Evolutionary conservation across 2,888 invertebrate genomes (phyloP).

Genomic region (Adineta ricciae): DNA sequence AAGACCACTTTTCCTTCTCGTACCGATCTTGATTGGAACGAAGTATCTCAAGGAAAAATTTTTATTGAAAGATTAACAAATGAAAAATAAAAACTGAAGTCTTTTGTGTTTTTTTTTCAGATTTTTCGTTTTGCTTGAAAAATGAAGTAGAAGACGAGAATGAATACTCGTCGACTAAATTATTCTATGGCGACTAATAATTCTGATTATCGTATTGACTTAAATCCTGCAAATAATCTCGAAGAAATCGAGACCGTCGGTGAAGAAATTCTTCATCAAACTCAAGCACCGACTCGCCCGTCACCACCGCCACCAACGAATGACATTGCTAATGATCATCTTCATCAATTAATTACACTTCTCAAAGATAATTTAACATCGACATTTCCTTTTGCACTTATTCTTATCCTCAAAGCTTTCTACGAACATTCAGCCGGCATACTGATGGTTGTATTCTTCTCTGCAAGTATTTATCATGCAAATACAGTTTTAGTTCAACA

Average conservation of each 20-base stretch:
- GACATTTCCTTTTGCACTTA: constrained; percentile 11
- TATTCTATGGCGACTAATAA: not conserved
- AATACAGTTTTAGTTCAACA: not conserved
- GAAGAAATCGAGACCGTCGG: not conserved
- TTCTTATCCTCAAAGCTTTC: not conserved
- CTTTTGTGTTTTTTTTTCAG: not conserved
- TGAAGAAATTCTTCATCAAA: not conserved
- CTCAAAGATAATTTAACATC: constrained; percentile 16
- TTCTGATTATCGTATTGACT: not conserved
- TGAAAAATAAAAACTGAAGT: not conserved
- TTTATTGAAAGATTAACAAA: not conserved
- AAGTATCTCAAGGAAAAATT: not conserved
- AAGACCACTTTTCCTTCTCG: constrained; percentile 70
- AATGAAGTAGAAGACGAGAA: not conserved
- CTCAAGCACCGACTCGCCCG: not conserved
- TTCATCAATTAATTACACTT: not conserved
- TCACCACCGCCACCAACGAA: no score
- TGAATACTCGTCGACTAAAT: not conserved
- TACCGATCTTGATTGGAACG: constrained; percentile 56
- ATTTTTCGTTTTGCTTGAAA: not conserved
- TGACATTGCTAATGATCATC: not conserved
- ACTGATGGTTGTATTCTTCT: constrained; percentile 12
- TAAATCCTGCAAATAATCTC: not conserved
- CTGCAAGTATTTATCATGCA: constrained; percentile 14
- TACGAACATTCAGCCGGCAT: not conserved